Evolutionary conservation across 1,140 invertebrate genomes (phyloP), one percentile per base, ranked within the genome.

Genomic region (Cyphomyrmex costatus): DNA sequence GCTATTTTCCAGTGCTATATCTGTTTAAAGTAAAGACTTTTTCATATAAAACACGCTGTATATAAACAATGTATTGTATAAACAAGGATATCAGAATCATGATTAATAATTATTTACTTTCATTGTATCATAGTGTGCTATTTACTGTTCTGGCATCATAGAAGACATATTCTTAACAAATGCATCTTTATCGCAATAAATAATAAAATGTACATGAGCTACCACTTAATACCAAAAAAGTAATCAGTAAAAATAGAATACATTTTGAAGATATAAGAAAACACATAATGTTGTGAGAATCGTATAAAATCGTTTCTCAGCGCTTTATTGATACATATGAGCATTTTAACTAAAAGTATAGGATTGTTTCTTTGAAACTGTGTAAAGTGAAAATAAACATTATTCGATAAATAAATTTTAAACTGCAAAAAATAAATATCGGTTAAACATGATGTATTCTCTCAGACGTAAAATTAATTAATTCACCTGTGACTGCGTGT

Each of bases 151-250:
- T 60, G 73, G 73, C 73, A 76, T 24, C 8, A 46, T 76, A 42
- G 56, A 36, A 61, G 56, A 61, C 6, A 27, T 58, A 74, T 56
- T 60, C 3, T 24, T 61, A 77, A 77, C 16, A 77, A 77, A 77
- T 76, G 56, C 21, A 58, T 58, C 30, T 30, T n/a, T 14, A 56
- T 42, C 56, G 73, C 21, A 60, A 76, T 16, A 5, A 77, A 74
- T 56, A 60, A 77, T 42, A 60, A 27, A 61, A 77, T 1, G 2
- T 7, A 36, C 4, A 0, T 60, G 42, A 42, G 7, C 16, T 21
- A 61, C 19, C 12, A 42, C 4, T 61, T 46, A 36, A 14, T 16
- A 58, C 3, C 3, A 36, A 42, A 42, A 42, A 42, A 14, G 1
- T 12, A 27, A 61, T n/a, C 7, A 6, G 8, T 19, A 27, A 33